Conservation (phyloP, 2,888 invertebrate species). For the Drosophila formosana region DNA sequence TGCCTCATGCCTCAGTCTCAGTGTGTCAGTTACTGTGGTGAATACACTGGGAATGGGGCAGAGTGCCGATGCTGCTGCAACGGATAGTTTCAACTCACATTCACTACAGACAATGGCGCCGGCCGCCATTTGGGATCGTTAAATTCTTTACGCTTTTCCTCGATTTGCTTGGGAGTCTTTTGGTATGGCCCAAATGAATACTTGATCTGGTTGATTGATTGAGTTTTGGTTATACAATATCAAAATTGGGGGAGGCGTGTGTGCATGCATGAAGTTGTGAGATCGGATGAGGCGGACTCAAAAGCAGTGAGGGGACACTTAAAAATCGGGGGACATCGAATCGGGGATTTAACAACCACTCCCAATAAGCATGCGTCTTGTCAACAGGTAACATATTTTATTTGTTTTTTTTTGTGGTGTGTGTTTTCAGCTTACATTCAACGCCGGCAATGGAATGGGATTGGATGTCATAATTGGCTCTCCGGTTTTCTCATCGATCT, state of each 20-base stretch:
- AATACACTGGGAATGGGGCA: background rate
- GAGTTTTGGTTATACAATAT: conserved; percentile 27
- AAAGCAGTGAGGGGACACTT: background rate
- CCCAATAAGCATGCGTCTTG: conserved; percentile 43
- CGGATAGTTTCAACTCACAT: conserved; percentile 87
- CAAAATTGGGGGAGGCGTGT: conserved; percentile 11
- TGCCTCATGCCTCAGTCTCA: background rate
- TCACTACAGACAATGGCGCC: conserved; percentile 88
- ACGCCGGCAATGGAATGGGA: conserved; percentile 89
- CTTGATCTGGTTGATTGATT: conserved; percentile 87
- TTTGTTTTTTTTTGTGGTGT: background rate
- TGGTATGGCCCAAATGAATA: conserved; percentile 89
- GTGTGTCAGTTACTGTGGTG: no score
- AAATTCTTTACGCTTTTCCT: conserved; percentile 86
- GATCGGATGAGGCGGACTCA: conserved; percentile 45
- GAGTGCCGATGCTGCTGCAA: background rate
- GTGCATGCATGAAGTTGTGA: conserved; percentile 21
- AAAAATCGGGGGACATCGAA: background rate
- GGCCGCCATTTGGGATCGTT: conserved; percentile 88
- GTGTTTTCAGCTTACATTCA: conserved; percentile 88
- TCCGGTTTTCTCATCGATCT: conserved; percentile 88
- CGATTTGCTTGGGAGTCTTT: conserved; percentile 87
- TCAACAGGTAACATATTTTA: background rate
- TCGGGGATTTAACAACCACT: conserved; percentile 38
- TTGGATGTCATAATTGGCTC: conserved; percentile 86